These are phyloP conservation scores for Mya arenaria DNA, from an alignment of 1,140 invertebrate genomes.

Conservation along the genomic window DNA sequence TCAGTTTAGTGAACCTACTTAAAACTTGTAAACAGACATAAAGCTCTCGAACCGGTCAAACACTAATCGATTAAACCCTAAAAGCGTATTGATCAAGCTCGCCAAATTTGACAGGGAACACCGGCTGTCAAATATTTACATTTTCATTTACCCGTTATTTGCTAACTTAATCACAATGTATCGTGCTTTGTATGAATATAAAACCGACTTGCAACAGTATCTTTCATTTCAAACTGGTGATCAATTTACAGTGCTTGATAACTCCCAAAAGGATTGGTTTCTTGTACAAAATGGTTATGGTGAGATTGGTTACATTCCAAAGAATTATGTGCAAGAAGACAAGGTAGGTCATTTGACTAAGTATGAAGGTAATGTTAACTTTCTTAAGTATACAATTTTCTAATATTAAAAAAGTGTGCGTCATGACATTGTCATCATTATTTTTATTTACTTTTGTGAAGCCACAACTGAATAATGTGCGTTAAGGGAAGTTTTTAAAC, in stretches of 20 bases:
- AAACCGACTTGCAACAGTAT: constrained; percentile 62
- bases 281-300: constrained; percentile 74
- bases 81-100: not conserved
- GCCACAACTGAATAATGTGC: too few species aligned
- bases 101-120: not conserved
- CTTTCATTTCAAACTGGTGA: constrained; percentile 68
- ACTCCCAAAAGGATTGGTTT: constrained; percentile 67
- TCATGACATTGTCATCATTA: too few species aligned
- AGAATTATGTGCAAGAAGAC: constrained; percentile 70
- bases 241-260: constrained; percentile 68
- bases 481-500: too few species aligned
- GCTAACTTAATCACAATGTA: constrained; percentile 60
- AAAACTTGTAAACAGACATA: not conserved
- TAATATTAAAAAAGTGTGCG: too few species aligned
- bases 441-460: too few species aligned
- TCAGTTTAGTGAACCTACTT: too few species aligned
- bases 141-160: not conserved
- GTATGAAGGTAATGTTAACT: too few species aligned
- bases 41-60: not conserved
- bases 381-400: too few species aligned
- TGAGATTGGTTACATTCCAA: constrained; percentile 72
- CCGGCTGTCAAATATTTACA: not conserved
- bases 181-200: constrained; percentile 72
- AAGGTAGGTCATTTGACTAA: constrained; percentile 49
- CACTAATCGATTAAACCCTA: not conserved